A percentile compares a stretch with the other conserved stretches of the same genome.
Evolutionary conservation across 30 jellyfish, hydroid and myxozoan species (phyloP).

Genomic region (Cassiopea xamachana): DNA sequence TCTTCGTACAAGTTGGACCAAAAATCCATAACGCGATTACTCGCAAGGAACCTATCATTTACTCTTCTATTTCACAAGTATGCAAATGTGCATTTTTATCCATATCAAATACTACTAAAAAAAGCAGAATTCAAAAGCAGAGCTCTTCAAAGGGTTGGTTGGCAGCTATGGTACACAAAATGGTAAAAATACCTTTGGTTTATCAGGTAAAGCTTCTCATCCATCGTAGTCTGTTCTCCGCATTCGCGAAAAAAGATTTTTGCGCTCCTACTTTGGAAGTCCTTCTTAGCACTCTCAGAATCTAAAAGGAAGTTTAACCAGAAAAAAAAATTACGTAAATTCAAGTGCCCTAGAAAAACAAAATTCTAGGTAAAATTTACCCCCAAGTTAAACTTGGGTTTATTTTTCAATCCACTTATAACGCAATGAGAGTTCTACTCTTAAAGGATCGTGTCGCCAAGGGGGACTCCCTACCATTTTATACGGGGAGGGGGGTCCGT

Average conservation of each 20-base stretch:
- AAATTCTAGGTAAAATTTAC: background rate
- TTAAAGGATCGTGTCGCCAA: too few relatives aligned
- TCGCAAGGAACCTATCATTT: background rate
- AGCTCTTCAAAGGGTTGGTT: background rate
- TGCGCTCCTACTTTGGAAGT: constrained; percentile 34
- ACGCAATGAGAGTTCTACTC: too few relatives aligned
- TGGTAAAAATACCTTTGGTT: constrained; percentile 2
- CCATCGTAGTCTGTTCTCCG: background rate
- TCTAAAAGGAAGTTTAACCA: background rate
- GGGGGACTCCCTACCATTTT: too few relatives aligned
- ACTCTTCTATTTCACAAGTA: background rate
- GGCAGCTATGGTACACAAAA: background rate
- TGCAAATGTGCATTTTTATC: background rate
- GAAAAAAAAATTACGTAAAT: background rate
- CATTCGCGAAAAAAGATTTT: constrained; percentile 28
- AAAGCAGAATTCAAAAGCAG: background rate
- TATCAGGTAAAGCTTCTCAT: constrained; percentile 2
- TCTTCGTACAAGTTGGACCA: background rate
- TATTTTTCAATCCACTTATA: too few relatives aligned
- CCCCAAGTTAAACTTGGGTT: too few relatives aligned
- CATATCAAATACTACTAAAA: background rate
- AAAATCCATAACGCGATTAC: background rate
- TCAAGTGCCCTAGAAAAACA: background rate
- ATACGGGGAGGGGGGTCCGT: too few relatives aligned
- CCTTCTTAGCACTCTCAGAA: background rate